These are phyloP conservation scores for Amiota mariae DNA, from an alignment of 2,888 invertebrate species.

Conservation along the genomic window DNA sequence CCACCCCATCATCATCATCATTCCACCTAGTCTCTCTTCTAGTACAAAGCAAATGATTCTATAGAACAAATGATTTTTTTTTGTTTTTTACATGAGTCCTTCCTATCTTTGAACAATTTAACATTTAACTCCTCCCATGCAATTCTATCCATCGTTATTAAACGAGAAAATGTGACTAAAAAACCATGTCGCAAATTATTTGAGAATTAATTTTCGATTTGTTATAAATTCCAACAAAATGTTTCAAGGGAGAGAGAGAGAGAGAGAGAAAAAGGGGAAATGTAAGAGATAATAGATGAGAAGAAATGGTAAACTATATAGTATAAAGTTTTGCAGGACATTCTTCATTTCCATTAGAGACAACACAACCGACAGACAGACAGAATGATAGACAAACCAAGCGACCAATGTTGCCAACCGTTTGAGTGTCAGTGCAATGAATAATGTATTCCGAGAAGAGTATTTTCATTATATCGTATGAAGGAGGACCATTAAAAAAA, in stretches of 20 bases:
- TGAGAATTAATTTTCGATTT: conserved; percentile 67
- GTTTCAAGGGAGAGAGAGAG: background rate
- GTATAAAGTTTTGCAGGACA: background rate
- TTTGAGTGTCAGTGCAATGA: conserved; percentile 43
- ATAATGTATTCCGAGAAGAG: conserved; percentile 48
- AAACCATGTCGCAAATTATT: conserved; percentile 60
- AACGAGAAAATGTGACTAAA: conserved; percentile 31
- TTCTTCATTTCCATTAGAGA: conserved; percentile 24
- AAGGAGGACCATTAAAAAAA: too few relatives aligned
- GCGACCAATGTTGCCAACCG: conserved; percentile 7
- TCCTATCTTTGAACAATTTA: too few relatives aligned
- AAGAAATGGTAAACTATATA: too few relatives aligned
- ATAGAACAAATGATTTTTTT: background rate
- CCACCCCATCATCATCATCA: too few relatives aligned
- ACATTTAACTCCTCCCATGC: too few relatives aligned
- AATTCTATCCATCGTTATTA: too few relatives aligned
- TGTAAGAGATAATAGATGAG: too few relatives aligned
- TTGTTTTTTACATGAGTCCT: background rate
- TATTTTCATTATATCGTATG: too few relatives aligned
- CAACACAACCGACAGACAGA: background rate
- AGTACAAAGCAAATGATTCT: too few relatives aligned
- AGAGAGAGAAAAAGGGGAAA: too few relatives aligned
- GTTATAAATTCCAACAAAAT: conserved; percentile 45
- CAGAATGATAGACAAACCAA: background rate
- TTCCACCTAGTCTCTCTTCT: too few relatives aligned